Conservation (phyloP, 2,113 vertebrate genomes). For the Melanotaenia duboulayi region DNA sequence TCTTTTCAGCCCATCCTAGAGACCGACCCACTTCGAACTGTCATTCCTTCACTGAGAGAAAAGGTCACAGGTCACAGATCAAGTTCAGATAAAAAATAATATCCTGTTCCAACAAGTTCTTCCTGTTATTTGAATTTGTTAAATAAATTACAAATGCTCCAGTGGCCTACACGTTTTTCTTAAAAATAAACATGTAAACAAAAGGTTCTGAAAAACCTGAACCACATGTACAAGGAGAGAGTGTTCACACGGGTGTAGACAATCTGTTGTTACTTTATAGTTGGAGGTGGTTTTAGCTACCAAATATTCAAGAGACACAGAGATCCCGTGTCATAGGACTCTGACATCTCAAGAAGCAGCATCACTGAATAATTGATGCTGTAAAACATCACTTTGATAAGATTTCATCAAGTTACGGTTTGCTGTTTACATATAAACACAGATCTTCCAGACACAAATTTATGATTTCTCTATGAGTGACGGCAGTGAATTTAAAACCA, state of each 20-base stretch:
- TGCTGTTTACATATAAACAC: slow-evolving; percentile 10
- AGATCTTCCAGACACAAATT: neutral
- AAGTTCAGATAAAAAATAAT: slow-evolving; percentile 36
- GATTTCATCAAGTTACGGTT: slow-evolving; percentile 12
- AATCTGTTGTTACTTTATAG: slow-evolving; percentile 15
- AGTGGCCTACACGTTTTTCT: neutral
- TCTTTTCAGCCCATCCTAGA: slow-evolving; percentile 31
- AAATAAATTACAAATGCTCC: neutral
- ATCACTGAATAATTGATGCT: slow-evolving; percentile 50
- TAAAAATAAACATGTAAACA: neutral
- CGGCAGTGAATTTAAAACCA: neutral
- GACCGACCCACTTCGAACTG: slow-evolving; percentile 18
- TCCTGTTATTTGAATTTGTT: slow-evolving; percentile 8
- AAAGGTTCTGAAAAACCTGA: neutral
- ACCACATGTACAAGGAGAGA: neutral
- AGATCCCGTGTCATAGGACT: slow-evolving; percentile 49
- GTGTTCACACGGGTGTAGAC: slow-evolving; percentile 13
- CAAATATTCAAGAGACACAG: slow-evolving; percentile 22
- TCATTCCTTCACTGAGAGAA: slow-evolving; percentile 42
- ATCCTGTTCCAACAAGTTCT: slow-evolving; percentile 11
- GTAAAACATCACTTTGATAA: slow-evolving; percentile 1
- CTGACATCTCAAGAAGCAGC: slow-evolving; percentile 50
- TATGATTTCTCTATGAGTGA: neutral
- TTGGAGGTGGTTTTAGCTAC: slow-evolving; percentile 41
- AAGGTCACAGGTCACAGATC: slow-evolving; percentile 42